Conservation (phyloP, 2,113 vertebrate genomes). For the Sceloporus undulatus region DNA sequence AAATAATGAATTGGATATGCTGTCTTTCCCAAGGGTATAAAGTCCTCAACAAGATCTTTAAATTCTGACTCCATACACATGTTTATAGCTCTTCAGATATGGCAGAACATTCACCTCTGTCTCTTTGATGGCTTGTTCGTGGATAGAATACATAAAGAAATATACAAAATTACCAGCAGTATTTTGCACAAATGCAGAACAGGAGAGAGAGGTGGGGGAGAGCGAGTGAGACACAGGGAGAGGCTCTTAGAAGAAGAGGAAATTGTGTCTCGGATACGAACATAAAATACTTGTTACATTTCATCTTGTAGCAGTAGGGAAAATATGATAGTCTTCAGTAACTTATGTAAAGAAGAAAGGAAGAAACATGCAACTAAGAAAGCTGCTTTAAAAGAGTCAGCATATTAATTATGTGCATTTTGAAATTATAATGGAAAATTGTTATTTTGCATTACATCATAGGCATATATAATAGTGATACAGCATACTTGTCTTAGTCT, state of each 20-base stretch:
- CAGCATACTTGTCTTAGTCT: background rate
- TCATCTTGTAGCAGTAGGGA: background rate
- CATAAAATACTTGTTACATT: constrained; percentile 1
- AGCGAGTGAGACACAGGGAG: background rate
- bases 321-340: background rate
- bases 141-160: constrained; percentile 50
- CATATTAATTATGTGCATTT: constrained; percentile 16
- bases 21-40: constrained; percentile 56
- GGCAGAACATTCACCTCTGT: constrained; percentile 58
- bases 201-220: background rate
- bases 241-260: background rate
- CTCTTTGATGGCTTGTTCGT: constrained; percentile 51
- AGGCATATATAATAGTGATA: constrained; percentile 8
- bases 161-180: constrained; percentile 24
- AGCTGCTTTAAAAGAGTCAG: background rate
- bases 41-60: constrained; percentile 53
- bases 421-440: background rate
- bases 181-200: constrained; percentile 38
- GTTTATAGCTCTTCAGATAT: constrained; percentile 64
- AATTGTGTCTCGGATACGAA: background rate
- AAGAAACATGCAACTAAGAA: constrained; percentile 3
- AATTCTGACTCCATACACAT: constrained; percentile 54
- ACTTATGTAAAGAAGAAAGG: background rate
- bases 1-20: constrained; percentile 49
- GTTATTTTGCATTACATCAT: constrained; percentile 1